phyloP scores from a whole-genome alignment of 2,797 vertebrate species.

The Arremon brunneinucha region DNA sequence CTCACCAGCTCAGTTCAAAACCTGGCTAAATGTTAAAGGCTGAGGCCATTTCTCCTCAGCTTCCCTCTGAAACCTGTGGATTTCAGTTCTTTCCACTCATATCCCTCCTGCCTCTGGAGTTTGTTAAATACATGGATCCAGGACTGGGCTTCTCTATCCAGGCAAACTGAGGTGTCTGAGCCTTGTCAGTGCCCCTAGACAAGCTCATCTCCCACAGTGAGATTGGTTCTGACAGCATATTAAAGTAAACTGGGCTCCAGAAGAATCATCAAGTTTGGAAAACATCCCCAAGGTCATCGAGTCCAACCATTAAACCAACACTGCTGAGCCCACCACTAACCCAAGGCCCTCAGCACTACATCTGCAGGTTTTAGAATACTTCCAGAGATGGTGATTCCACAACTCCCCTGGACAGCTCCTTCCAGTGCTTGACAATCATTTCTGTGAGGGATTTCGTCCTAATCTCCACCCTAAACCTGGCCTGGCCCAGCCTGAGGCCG shows the following conservation, averaged over 20 bases:
- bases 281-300: fast-evolving
- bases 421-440: background rate
- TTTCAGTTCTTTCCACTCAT: background rate
- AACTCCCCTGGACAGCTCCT: background rate
- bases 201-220: background rate
- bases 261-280: background rate
- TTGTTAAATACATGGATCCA: background rate
- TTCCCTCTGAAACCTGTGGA: background rate
- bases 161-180: background rate
- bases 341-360: background rate
- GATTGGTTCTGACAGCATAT: background rate
- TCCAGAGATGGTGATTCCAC: background rate
- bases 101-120: background rate
- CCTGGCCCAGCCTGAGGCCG: fast-evolving
- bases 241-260: background rate
- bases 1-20: background rate
- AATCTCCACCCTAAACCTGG: background rate
- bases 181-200: background rate
- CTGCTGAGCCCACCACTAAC: background rate
- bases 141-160: background rate
- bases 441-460: background rate
- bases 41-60: background rate
- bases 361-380: fast-evolving
- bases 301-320: background rate
- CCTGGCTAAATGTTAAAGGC: background rate